phyloP scores from a whole-genome alignment of 2,888 invertebrate genomes.

The Xanthorhoe designata region DNA sequence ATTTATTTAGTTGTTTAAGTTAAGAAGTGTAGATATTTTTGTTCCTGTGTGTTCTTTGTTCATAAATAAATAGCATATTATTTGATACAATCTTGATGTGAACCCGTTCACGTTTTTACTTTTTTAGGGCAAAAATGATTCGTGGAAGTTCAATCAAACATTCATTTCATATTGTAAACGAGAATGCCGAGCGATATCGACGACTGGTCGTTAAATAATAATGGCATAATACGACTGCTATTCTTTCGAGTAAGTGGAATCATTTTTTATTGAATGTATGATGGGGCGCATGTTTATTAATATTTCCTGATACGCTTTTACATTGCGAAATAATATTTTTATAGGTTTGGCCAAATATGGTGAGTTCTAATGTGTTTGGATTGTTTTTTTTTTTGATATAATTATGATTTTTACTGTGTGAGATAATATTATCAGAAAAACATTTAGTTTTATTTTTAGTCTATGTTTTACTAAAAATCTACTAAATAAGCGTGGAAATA shows the following conservation, averaged over 20 bases:
- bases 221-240: constrained; percentile 21
- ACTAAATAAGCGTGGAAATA: too few relatives aligned
- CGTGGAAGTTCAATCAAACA: constrained; percentile 2
- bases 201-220: constrained; percentile 15
- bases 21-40: too few relatives aligned
- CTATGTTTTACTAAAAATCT: too few relatives aligned
- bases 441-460: too few relatives aligned
- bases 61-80: too few relatives aligned
- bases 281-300: constrained; percentile 5
- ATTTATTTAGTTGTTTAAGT: too few relatives aligned
- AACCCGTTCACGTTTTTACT: too few relatives aligned
- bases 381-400: not conserved
- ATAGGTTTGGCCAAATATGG: not conserved
- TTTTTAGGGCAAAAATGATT: not conserved
- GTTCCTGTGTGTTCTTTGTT: too few relatives aligned
- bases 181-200: constrained; percentile 9
- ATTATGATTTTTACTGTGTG: too few relatives aligned
- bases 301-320: not conserved
- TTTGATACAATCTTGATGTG: too few relatives aligned
- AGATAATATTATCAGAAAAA: too few relatives aligned
- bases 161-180: constrained; percentile 9
- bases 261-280: constrained; percentile 21
- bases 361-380: not conserved
- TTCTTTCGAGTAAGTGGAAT: constrained; percentile 13
- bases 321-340: not conserved